These are phyloP conservation scores for Cyprinodon brontotheroides DNA, from an alignment of 2,113 vertebrate species.

Conservation along the genomic window DNA sequence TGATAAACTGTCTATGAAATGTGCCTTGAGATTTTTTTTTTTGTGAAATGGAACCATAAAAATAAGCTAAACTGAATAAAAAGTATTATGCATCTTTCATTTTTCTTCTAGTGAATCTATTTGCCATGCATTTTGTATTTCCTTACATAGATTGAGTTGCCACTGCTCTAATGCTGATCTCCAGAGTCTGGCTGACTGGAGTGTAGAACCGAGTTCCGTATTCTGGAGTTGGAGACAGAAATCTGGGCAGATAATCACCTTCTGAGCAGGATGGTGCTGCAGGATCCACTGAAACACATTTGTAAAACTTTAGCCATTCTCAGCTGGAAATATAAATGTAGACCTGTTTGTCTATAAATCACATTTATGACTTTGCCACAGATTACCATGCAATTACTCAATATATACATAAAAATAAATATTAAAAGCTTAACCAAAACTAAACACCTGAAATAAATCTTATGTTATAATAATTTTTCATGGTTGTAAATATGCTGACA, in stretches of 20 bases:
- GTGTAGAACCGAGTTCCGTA: neutral
- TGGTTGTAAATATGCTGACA: no score
- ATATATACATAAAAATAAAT: no score
- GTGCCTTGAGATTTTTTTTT: no score
- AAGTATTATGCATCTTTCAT: no score
- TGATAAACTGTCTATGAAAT: no score
- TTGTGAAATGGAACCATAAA: no score
- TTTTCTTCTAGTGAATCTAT: conserved; percentile 13
- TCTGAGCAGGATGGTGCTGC: conserved; percentile 32
- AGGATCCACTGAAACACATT: conserved; percentile 43
- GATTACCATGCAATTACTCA: no score
- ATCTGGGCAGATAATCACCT: conserved; percentile 34
- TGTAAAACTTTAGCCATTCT: neutral
- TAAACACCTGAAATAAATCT: no score
- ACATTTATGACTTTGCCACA: no score
- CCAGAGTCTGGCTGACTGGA: neutral
- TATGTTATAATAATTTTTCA: no score
- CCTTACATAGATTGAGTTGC: neutral
- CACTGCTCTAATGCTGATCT: conserved; percentile 20
- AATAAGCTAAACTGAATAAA: no score
- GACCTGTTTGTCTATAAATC: neutral
- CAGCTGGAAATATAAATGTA: neutral
- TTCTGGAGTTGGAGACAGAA: conserved; percentile 43
- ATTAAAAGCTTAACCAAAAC: no score
- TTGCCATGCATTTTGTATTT: conserved; percentile 6